Evolutionary conservation across 2,113 vertebrate species (phyloP).

Genomic region (Parus major): DNA sequence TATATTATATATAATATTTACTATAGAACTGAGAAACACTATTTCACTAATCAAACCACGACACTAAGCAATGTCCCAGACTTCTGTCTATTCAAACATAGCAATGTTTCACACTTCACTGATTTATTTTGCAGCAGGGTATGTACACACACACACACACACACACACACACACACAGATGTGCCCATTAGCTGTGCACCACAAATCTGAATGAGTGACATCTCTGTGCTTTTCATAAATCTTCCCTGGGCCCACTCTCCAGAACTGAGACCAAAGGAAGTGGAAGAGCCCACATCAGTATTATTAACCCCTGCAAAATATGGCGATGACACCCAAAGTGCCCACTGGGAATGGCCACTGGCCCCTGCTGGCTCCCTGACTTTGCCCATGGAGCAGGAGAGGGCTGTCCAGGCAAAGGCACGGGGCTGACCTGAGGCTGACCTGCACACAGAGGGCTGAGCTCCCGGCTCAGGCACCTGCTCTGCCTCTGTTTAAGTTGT

Average conservation of each 20-base stretch:
- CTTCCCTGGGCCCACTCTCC: background rate
- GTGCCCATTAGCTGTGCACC: background rate
- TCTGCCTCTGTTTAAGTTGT: background rate
- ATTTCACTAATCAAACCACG: background rate
- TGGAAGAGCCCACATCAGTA: background rate
- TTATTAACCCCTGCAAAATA: background rate
- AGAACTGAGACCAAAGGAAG: background rate
- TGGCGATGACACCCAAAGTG: accelerated
- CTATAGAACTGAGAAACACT: background rate
- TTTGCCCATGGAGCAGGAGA: background rate
- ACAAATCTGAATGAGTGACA: background rate
- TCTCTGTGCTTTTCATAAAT: background rate
- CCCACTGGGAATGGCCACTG: background rate
- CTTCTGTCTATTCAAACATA: background rate
- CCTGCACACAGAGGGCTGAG: background rate
- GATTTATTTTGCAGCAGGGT: background rate
- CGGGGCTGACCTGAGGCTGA: background rate
- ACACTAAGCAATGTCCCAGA: background rate
- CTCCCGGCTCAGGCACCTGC: background rate
- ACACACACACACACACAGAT: background rate
- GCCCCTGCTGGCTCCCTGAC: background rate
- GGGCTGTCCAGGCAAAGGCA: background rate
- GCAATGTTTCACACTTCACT: background rate
- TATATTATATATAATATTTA: too few relatives aligned
- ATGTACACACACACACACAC: background rate